These are phyloP conservation scores for Brachyistius frenatus DNA, from an alignment of 2,113 vertebrate species.

Conservation along the genomic window DNA sequence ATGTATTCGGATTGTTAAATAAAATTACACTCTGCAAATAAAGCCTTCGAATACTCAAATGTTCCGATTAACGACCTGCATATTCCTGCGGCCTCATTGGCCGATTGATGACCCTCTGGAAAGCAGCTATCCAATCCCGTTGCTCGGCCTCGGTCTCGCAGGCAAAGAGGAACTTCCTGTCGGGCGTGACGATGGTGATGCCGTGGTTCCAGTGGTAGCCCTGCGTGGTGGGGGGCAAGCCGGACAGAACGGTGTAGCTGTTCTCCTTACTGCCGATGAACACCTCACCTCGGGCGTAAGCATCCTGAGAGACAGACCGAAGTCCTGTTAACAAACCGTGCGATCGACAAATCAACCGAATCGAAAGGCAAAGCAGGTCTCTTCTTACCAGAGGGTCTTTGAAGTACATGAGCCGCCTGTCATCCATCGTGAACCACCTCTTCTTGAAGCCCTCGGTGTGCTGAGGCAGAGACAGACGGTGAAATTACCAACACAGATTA, in stretches of 20 bases:
- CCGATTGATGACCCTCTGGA: conserved; percentile 93
- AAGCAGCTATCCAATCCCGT: conserved; percentile 92
- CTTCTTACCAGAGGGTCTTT: conserved; percentile 95
- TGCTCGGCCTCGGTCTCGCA: conserved; percentile 93
- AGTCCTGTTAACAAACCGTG: not conserved
- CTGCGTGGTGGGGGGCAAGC: conserved; percentile 90
- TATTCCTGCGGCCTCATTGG: conserved; percentile 99
- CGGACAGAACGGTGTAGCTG: conserved; percentile 92
- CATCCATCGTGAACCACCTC: conserved; percentile 97
- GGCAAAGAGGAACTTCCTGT: conserved; percentile 95
- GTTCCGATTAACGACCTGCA: conserved; percentile 84
- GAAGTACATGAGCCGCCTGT: conserved; percentile 96
- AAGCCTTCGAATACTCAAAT: too few relatives aligned
- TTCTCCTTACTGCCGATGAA: conserved; percentile 98
- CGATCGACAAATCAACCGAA: not conserved
- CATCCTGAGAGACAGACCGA: conserved; percentile 85
- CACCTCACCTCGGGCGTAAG: conserved; percentile 95
- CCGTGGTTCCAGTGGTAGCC: conserved; percentile 95
- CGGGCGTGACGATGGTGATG: conserved; percentile 96
- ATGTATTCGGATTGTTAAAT: too few relatives aligned
- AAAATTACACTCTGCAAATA: too few relatives aligned
- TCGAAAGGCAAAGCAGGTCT: not conserved
- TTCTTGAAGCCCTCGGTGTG: conserved; percentile 98
- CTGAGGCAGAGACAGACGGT: conserved; percentile 70
- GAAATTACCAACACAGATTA: not conserved